Percentiles rank a stretch among this genome's conserved stretches.
Evolutionary conservation across 2,888 invertebrate genomes (phyloP).

Genomic region (Perithous albicinctus): DNA sequence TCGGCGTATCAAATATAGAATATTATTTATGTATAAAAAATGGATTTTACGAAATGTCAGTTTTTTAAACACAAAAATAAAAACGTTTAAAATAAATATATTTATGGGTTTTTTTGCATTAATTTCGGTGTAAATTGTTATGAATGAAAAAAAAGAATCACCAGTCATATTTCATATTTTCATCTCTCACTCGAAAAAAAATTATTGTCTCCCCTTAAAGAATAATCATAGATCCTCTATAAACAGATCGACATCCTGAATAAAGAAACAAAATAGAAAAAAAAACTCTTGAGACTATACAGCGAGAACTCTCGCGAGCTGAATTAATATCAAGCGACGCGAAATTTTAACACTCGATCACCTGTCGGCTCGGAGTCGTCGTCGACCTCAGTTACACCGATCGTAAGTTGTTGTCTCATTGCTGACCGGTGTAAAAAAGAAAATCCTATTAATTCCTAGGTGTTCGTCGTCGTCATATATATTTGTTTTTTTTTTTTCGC

Average conservation of each 20-base stretch:
- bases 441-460: conserved; percentile 36
- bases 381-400: conserved; percentile 17
- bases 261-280: not conserved
- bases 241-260: not conserved
- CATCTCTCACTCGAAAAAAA: too few relatives aligned
- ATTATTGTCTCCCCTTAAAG: too few relatives aligned
- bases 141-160: too few relatives aligned
- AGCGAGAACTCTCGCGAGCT: conserved; percentile 46
- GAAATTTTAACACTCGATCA: conserved; percentile 63
- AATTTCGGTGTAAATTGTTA: too few relatives aligned
- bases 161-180: too few relatives aligned
- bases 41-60: too few relatives aligned
- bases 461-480: conserved; percentile 53
- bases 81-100: too few relatives aligned
- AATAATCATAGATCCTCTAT: conserved; percentile 4
- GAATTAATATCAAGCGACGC: conserved; percentile 55
- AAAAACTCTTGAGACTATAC: conserved; percentile 29
- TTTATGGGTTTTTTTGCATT: too few relatives aligned
- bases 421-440: conserved; percentile 8
- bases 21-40: too few relatives aligned
- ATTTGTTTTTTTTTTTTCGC: conserved; percentile 8
- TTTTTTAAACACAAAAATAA: too few relatives aligned
- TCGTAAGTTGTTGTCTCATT: not conserved
- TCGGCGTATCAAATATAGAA: too few relatives aligned
- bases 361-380: conserved; percentile 48